Base-by-base conservation (phyloP, 2,888 invertebrate species). In the Crioceris asparagi region DNA sequence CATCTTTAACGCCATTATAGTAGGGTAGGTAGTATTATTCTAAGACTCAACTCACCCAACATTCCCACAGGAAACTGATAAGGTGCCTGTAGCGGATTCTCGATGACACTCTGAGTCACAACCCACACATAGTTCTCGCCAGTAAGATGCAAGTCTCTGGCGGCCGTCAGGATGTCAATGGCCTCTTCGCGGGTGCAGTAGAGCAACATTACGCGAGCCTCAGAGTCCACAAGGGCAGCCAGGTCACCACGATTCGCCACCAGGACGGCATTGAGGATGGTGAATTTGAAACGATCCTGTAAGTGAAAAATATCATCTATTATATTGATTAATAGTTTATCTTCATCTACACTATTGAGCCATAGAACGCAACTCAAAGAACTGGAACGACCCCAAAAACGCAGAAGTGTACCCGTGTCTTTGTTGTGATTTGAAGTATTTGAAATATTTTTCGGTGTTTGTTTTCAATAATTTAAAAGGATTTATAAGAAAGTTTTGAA, bases 111-210 rank as follows among this genome's bases (percentile, higher is more conserved):
- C 64, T 94, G 93, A 33, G 92, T 92, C 14, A 91, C 93, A 40
- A 94, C 90, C 94, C 94, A 94, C 7, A 94, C 87, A 64, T 92
- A 93, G 63, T 91, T 91, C 64, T 91, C 90, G 6, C 85, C 85
- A 3, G 84, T 86, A 44, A 90, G 76, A 49, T 83, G 82, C 51
- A 78, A 70, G 51, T 80, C 78, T 39, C 76, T 71, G 3, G 88
- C 88, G 18, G 78, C 78, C 19, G 74, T 71, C 51, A 93, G 69
- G 49, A 92, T 91, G 54, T 78, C 77, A 42, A 79, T 80, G 15
- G 90, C 91, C 64, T 92, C 91, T 57, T 86, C 83, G 39, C 82
- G 74, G 17, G 90, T 91, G 51, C 87, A 86, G 64, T 93, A 93
- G 39, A 94, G 71, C 23, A 94, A 71, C 81, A 94, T 85, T 12